phyloP scores from a whole-genome alignment of 37 sponge, comb jelly and placozoan genomes.

The Cladorhizidae sp. region DNA sequence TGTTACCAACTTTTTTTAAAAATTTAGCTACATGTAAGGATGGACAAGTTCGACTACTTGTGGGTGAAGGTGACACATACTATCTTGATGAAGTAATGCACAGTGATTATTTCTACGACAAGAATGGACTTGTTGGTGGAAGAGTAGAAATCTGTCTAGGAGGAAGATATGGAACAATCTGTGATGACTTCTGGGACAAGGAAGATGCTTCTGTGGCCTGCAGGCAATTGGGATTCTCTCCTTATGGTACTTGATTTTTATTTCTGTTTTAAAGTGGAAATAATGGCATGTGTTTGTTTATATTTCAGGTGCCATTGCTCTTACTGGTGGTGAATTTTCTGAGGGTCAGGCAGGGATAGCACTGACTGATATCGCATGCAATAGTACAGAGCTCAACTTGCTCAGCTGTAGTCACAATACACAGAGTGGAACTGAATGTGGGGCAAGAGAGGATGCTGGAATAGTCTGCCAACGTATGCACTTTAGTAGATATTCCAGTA shows the following conservation, averaged over 20 bases:
- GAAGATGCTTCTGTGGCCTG: slow-evolving; percentile 47
- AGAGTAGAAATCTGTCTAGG: slow-evolving; percentile 51
- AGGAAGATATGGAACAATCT: slow-evolving; percentile 49
- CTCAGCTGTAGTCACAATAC: slow-evolving; percentile 15
- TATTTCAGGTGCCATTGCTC: slow-evolving; percentile 11
- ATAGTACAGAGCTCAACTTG: slow-evolving; percentile 19
- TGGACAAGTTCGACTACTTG: slow-evolving; percentile 20
- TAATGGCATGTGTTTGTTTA: no score
- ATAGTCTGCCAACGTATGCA: slow-evolving; percentile 27
- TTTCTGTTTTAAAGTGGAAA: background rate
- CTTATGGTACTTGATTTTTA: slow-evolving; percentile 27
- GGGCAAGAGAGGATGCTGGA: slow-evolving; percentile 38
- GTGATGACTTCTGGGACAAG: slow-evolving; percentile 36
- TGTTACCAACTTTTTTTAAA: no score
- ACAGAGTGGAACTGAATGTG: background rate
- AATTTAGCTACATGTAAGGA: slow-evolving; percentile 26
- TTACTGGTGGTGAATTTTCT: slow-evolving; percentile 7
- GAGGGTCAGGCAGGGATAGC: background rate
- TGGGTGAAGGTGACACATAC: slow-evolving; percentile 5
- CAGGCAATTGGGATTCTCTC: slow-evolving; percentile 43
- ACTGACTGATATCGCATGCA: slow-evolving; percentile 22
- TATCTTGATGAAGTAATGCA: slow-evolving; percentile 7
- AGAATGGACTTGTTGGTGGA: slow-evolving; percentile 20
- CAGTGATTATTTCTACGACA: background rate
- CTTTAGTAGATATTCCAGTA: background rate